Conservation (phyloP, 2,888 invertebrate species). For the Argynnis bischoffii region DNA sequence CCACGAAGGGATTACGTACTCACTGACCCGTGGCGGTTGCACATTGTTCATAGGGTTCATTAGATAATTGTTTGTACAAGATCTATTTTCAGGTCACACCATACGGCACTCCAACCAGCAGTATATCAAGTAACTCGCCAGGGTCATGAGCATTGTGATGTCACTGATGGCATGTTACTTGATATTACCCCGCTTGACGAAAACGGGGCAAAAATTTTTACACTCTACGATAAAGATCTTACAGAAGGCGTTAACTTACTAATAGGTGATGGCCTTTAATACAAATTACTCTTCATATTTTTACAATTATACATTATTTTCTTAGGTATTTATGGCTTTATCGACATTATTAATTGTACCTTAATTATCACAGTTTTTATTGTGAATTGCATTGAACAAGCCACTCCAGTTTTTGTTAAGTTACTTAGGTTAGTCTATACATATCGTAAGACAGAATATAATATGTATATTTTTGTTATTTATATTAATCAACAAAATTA, state of each 20-base stretch:
- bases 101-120: slow-evolving; percentile 80
- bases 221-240: slow-evolving; percentile 88
- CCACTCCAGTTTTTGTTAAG: too few relatives aligned
- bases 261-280: slow-evolving; percentile 76
- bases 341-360: too few relatives aligned
- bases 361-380: too few relatives aligned
- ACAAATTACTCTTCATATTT: not conserved
- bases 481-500: too few relatives aligned
- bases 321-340: not conserved
- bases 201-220: slow-evolving; percentile 85
- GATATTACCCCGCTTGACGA: slow-evolving; percentile 87
- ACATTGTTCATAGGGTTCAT: slow-evolving; percentile 28
- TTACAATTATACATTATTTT: not conserved
- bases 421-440: too few relatives aligned
- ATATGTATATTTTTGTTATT: too few relatives aligned
- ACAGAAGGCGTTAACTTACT: slow-evolving; percentile 88
- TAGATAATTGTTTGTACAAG: slow-evolving; percentile 15
- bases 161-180: slow-evolving; percentile 85
- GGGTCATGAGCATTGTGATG: slow-evolving; percentile 87
- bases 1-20: slow-evolving; percentile 24
- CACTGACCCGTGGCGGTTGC: slow-evolving; percentile 31
- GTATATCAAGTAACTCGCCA: slow-evolving; percentile 88
- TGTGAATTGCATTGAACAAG: too few relatives aligned
- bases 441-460: too few relatives aligned
- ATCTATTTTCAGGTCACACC: slow-evolving; percentile 70